Base-by-base conservation (phyloP, 1,140 invertebrate species). In the Diachasmimorpha longicaudata region DNA sequence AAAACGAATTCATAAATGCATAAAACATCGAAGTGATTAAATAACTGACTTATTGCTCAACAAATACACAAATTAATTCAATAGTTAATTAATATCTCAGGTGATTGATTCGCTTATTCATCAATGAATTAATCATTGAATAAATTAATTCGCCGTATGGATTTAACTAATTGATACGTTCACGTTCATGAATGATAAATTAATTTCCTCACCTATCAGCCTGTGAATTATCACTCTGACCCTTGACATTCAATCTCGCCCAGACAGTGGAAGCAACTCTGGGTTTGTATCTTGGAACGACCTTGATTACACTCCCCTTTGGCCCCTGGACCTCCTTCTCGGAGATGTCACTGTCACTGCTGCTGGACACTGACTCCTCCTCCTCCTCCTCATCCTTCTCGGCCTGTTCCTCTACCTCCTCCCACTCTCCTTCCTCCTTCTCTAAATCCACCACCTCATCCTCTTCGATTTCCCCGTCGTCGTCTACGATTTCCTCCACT, bases 231-330 rank as follows among this genome's bases (percentile, higher is more conserved):
- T 80, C 74, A 19, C 23, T 79, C 36, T 75, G 14, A 9, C 78
- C 79, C 42, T 63, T 70, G 67, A 82, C 80, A 77, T 91, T 91
- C 72, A 92, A 82, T 85, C 91, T 89, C 0, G 91, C 88, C 91
- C 91, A 92, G n/a, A 92, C 91, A 81, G 88, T 89, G 4, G 88
- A 88, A 0, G 86, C 84, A 72, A 89, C 79, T 58, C 84, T 84
- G 37, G 88, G 88, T 77, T 90, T 90, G 8, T 66, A 42, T n/a
- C 79, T 81, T 71, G 83, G 82, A 16, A 89, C 84, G 36, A 88
- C 87, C 74, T 89, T 89, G 42, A 89, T 88, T 14, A 89, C 88
- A 74, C 87, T 89, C n/a, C 87, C 87, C 77, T 84, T 86, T 13
- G 85, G 85, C 19, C 87, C 88, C 78, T 87, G 85, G 25, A 87